Evolutionary conservation across 2,888 invertebrate species (phyloP).

Genomic region (Spialia ferax): DNA sequence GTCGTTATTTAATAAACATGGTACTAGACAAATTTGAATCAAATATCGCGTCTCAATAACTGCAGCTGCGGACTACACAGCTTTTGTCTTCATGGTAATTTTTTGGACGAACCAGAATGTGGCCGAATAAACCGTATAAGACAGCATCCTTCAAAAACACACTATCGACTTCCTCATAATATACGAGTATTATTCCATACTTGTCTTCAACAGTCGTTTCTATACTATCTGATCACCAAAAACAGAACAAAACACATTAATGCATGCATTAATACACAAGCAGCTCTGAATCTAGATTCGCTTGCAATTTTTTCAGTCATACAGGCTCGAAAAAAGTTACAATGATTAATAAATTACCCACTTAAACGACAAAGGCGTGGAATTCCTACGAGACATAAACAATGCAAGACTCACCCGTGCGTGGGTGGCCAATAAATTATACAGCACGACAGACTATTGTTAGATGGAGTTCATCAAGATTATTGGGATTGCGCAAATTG

Average conservation of each 20-base stretch:
- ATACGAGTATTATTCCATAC: no score
- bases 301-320: not conserved
- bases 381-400: slow-evolving; percentile 28
- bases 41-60: no score
- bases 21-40: no score
- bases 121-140: no score
- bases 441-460: slow-evolving; percentile 28
- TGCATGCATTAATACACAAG: not conserved
- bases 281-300: not conserved
- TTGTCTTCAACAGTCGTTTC: no score
- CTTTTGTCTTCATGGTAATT: no score
- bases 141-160: no score
- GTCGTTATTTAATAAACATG: no score
- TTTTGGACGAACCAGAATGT: no score
- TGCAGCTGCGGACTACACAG: no score
- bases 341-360: slow-evolving; percentile 2
- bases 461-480: slow-evolving; percentile 23
- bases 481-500: slow-evolving; percentile 33
- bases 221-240: no score
- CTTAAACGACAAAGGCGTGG: not conserved
- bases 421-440: slow-evolving; percentile 28
- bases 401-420: slow-evolving; percentile 20
- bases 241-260: not conserved
- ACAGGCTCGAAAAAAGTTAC: not conserved
- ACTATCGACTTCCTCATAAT: no score